phyloP scores from a whole-genome alignment of 2,797 vertebrate species.

The Orientallactaga sibirica region DNA sequence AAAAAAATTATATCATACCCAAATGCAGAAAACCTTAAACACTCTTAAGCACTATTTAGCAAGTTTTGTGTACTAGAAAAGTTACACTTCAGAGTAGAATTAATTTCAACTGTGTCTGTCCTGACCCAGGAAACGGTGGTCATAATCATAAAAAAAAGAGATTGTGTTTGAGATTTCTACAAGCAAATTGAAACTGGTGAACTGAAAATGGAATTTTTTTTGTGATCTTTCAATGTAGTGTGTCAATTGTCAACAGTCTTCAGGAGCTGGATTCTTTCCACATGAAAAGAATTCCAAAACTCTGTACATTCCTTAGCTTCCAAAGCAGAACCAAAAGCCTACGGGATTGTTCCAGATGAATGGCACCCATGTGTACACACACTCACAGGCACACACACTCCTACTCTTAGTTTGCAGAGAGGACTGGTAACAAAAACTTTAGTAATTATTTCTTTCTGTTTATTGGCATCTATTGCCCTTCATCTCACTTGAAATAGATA shows the following conservation, averaged over 20 bases:
- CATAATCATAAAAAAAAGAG: not conserved
- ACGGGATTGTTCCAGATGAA: conserved; percentile 54
- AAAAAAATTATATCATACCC: not conserved
- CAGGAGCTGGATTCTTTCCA: conserved; percentile 53
- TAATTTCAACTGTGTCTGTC: not conserved
- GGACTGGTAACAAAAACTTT: conserved; percentile 6
- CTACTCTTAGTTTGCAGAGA: conserved; percentile 4
- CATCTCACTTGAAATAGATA: not conserved
- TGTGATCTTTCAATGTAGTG: not conserved
- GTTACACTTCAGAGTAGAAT: conserved; percentile 21
- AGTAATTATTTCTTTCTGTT: not conserved
- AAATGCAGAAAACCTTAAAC: not conserved
- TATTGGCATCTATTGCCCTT: not conserved
- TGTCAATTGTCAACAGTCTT: conserved; percentile 52
- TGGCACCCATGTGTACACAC: not conserved
- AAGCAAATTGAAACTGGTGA: conserved; percentile 32
- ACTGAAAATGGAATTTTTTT: conserved; percentile 39
- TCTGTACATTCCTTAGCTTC: conserved; percentile 69
- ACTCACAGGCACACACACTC: not conserved
- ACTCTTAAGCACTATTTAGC: not conserved
- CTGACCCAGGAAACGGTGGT: not conserved
- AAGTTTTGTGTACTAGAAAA: conserved; percentile 12
- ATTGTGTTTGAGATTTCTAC: not conserved
- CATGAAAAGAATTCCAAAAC: conserved; percentile 72
- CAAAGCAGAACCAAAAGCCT: conserved; percentile 56